Base-by-base conservation (phyloP, 2,113 vertebrate genomes). In the Chlamydotis undulata region DNA sequence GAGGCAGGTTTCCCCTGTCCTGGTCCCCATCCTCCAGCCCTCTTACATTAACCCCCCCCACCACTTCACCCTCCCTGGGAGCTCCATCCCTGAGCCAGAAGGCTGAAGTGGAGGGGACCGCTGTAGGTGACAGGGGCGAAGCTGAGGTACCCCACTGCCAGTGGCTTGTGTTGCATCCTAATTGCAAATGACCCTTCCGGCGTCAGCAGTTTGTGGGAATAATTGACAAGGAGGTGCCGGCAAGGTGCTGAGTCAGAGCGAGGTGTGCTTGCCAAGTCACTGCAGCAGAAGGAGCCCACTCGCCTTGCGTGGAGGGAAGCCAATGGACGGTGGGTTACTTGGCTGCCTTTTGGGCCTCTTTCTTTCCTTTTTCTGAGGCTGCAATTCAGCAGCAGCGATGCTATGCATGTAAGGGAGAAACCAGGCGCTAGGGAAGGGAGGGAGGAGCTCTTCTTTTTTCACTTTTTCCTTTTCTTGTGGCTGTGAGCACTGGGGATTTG, bases 171-270 rank as follows among this genome's bases (percentile, higher is more conserved):
- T 94, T 93, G 96, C 94, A 96, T 91, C 87, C 53, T 95, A 65
- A 87, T 95, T 96, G 93, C 95, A 80, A 89, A 86, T 50, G 69
- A 83, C 92, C 94, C 85, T 96, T 96, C 63, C 10, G 75, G 96
- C 55, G 19, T 97, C 96, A 97, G 97, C 97, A 96, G 63, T 97
- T 95, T 93, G 92, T 78, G 90, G 92, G 84, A 92, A 95, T 96
- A 96, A 97, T 94, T 97, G 97, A 94, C 97, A 97, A 97, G 96
- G 96, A 97, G 93, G 92, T 96, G 92, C 95, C 31, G 50, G 94
- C 28, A 84, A 96, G 97, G 93, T 97, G 97, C 97, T 97, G 97
- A 97, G 93, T 97, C 97, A 97, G 97, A 90, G 94, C 1, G 83
- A 96, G 94, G 94, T 94, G 94, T 11, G 92, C 95, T 95, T 97